Conservation (phyloP, 2,888 invertebrate genomes). For the Lingula anatina region DNA sequence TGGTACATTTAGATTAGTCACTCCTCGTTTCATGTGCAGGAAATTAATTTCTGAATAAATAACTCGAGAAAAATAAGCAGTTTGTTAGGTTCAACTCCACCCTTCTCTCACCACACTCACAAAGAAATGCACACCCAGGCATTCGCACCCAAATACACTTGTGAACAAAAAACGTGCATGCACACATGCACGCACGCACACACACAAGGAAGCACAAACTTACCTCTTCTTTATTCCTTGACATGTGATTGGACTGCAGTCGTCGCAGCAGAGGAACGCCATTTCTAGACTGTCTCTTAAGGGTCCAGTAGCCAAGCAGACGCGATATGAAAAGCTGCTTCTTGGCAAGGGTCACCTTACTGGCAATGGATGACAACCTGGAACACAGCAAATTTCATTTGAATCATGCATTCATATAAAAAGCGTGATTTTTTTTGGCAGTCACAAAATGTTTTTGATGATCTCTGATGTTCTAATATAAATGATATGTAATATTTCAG, state of each 20-base stretch:
- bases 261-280: slow-evolving; percentile 90
- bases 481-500: too few relatives aligned
- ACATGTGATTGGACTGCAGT: slow-evolving; percentile 60
- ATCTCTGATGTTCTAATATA: too few relatives aligned
- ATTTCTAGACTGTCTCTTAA: slow-evolving; percentile 89
- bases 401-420: not conserved
- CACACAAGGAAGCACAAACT: slow-evolving; percentile 2
- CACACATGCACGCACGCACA: too few relatives aligned
- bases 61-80: not conserved
- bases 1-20: too few relatives aligned
- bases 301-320: slow-evolving; percentile 92
- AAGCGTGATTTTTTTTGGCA: too few relatives aligned
- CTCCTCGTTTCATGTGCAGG: not conserved
- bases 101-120: too few relatives aligned
- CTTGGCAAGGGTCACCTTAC: slow-evolving; percentile 68
- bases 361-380: slow-evolving; percentile 79
- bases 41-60: not conserved
- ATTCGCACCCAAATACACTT: too few relatives aligned
- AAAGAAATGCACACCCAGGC: too few relatives aligned
- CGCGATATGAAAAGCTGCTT: slow-evolving; percentile 77
- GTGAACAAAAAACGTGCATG: too few relatives aligned
- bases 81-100: too few relatives aligned
- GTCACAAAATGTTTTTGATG: too few relatives aligned
- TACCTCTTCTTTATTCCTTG: slow-evolving; percentile 42
- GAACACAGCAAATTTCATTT: slow-evolving; percentile 3